Conservation (phyloP, 2,888 invertebrate species). For the Megaustenia siamemsis region DNA sequence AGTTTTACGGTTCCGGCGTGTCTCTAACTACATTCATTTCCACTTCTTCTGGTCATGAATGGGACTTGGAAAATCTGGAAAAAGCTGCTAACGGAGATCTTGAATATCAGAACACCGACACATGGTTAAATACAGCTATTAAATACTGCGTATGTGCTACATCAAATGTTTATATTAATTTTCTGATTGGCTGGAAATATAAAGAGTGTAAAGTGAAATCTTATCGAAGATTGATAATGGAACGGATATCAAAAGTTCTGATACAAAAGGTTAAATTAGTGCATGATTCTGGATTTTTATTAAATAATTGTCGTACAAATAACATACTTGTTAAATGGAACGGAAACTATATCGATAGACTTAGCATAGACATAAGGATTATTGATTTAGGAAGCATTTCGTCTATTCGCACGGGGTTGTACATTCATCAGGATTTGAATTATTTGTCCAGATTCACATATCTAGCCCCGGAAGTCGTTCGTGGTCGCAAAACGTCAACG, state of each 20-base stretch:
- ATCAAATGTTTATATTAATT: background rate
- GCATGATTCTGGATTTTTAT: conserved; percentile 7
- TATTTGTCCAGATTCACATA: background rate
- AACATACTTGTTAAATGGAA: conserved; percentile 15
- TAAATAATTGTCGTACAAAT: conserved; percentile 18
- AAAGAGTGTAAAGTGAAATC: background rate
- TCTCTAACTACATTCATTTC: background rate
- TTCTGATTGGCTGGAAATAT: background rate
- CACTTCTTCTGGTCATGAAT: conserved; percentile 4
- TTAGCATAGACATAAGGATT: background rate
- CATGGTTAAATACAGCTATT: background rate
- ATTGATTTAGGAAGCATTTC: conserved; percentile 16
- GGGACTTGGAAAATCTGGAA: conserved; percentile 2
- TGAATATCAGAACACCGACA: background rate
- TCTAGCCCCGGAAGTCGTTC: conserved; percentile 33
- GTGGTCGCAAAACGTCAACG: background rate
- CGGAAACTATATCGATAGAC: background rate
- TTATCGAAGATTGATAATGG: background rate
- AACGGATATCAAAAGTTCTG: background rate
- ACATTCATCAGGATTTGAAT: too few relatives aligned
- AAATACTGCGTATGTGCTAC: background rate
- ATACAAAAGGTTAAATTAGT: background rate
- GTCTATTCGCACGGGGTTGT: background rate
- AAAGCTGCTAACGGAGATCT: background rate
- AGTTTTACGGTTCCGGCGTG: conserved; percentile 31